These are phyloP conservation scores for Nylanderia fulva DNA, from an alignment of 1,140 invertebrate genomes.

Conservation along the genomic window DNA sequence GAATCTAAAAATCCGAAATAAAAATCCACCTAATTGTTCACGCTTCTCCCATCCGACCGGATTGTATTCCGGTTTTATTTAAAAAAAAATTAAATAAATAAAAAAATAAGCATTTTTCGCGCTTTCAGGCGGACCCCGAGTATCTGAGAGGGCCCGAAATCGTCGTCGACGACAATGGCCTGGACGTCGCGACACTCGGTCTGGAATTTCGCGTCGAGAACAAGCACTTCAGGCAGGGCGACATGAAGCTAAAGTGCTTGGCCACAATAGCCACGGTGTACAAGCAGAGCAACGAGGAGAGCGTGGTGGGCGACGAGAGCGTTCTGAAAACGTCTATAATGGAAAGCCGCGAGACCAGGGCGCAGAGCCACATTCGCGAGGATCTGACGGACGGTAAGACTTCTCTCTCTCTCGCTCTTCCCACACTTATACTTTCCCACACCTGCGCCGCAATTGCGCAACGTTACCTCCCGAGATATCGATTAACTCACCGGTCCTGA, in stretches of 20 bases:
- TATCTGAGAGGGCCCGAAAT: constrained; percentile 85
- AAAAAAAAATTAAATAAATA: not conserved
- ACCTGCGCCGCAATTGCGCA: constrained; percentile 25
- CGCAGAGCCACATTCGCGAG: constrained; percentile 80
- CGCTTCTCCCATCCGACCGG: not conserved
- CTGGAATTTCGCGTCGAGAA: constrained; percentile 91
- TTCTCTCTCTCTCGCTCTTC: no score
- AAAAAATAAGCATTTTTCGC: no score
- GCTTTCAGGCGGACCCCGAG: constrained; percentile 48
- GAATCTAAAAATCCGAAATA: constrained; percentile 11
- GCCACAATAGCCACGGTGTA: constrained; percentile 94
- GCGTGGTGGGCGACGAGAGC: constrained; percentile 90
- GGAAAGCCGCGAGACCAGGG: constrained; percentile 88
- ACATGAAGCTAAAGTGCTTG: constrained; percentile 95
- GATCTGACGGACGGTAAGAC: constrained; percentile 75
- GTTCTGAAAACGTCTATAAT: constrained; percentile 88
- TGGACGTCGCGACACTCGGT: constrained; percentile 91
- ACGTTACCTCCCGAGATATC: constrained; percentile 15
- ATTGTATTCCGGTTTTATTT: not conserved
- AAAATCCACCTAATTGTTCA: constrained; percentile 46
- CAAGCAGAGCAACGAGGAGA: constrained; percentile 93
- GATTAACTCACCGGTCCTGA: constrained; percentile 12
- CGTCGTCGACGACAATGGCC: constrained; percentile 83
- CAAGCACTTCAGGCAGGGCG: constrained; percentile 92
- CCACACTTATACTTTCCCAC: not conserved